These are phyloP conservation scores for Phyllostomus discolor DNA, from an alignment of 2,113 vertebrate genomes.

Conservation along the genomic window DNA sequence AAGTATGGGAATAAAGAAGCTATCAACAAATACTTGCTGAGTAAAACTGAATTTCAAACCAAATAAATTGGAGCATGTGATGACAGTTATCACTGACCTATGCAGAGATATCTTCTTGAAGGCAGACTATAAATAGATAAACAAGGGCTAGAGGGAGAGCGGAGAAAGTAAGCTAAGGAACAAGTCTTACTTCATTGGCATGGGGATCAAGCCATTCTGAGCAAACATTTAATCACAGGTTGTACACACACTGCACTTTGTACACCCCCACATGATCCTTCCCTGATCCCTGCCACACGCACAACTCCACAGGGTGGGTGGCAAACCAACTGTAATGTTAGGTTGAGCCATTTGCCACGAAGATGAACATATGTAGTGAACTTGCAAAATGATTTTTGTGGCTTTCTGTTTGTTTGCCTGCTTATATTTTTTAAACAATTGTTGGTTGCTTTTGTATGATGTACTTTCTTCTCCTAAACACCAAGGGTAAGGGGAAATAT, in stretches of 20 bases:
- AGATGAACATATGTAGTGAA: not conserved
- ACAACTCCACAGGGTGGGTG: not conserved
- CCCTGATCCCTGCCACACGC: not conserved
- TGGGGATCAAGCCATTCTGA: slow-evolving; percentile 15
- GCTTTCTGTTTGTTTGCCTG: not conserved
- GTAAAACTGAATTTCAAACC: slow-evolving; percentile 39
- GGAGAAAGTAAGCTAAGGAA: slow-evolving; percentile 27
- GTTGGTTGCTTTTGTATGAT: not conserved
- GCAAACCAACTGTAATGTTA: not conserved
- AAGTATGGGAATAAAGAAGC: slow-evolving; percentile 29
- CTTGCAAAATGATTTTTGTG: slow-evolving; percentile 15
- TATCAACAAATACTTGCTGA: slow-evolving; percentile 55
- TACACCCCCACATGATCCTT: not conserved
- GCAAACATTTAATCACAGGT: slow-evolving; percentile 23
- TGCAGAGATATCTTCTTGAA: slow-evolving; percentile 33
- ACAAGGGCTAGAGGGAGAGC: slow-evolving; percentile 30
- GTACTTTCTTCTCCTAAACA: slow-evolving; percentile 42
- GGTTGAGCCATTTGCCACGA: not conserved
- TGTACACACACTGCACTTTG: not conserved
- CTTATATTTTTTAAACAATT: slow-evolving; percentile 31
- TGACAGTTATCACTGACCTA: slow-evolving; percentile 43
- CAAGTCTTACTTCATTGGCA: slow-evolving; percentile 43
- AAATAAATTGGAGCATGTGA: slow-evolving; percentile 32
- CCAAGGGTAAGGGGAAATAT: not conserved
- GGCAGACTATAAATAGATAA: slow-evolving; percentile 37